Conservation (phyloP, 2,113 vertebrate genomes). For the Odontesthes bonariensis region DNA sequence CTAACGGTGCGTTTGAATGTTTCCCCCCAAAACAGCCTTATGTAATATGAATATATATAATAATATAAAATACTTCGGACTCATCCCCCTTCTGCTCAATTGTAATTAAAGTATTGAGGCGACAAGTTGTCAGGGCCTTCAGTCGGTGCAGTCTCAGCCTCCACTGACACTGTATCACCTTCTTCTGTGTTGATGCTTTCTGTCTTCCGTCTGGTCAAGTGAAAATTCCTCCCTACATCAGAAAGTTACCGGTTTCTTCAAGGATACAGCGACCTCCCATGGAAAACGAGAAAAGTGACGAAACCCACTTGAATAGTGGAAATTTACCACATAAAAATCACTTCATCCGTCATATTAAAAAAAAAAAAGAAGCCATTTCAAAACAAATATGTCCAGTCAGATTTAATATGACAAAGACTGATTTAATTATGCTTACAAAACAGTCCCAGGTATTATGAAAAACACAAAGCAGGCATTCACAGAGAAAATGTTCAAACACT, state of each 20-base stretch:
- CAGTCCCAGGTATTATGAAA: conserved; percentile 40
- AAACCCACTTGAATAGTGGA: not conserved
- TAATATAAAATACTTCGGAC: not conserved
- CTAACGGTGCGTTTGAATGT: not conserved
- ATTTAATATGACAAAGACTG: conserved; percentile 56
- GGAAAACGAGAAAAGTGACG: conserved; percentile 14
- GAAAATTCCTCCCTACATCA: conserved; percentile 25
- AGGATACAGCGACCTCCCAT: conserved; percentile 51
- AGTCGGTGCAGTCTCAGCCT: conserved; percentile 21
- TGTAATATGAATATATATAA: no score
- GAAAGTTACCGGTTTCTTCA: conserved; percentile 5
- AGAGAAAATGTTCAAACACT: conserved; percentile 8
- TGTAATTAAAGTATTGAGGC: not conserved
- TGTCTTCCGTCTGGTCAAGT: conserved; percentile 30
- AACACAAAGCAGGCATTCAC: conserved; percentile 36
- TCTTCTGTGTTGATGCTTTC: conserved; percentile 8
- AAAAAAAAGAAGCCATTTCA: not conserved
- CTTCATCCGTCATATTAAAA: not conserved
- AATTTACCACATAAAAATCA: not conserved
- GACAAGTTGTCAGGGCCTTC: conserved; percentile 24
- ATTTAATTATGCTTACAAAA: conserved; percentile 54
- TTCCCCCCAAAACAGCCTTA: not conserved
- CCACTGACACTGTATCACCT: conserved; percentile 40
- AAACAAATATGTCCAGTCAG: not conserved
- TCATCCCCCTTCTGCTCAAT: not conserved